Evolutionary conservation across 1,140 invertebrate species (phyloP), one percentile per base, ranked within the genome.

Genomic region (Harlomillsia oculata): DNA sequence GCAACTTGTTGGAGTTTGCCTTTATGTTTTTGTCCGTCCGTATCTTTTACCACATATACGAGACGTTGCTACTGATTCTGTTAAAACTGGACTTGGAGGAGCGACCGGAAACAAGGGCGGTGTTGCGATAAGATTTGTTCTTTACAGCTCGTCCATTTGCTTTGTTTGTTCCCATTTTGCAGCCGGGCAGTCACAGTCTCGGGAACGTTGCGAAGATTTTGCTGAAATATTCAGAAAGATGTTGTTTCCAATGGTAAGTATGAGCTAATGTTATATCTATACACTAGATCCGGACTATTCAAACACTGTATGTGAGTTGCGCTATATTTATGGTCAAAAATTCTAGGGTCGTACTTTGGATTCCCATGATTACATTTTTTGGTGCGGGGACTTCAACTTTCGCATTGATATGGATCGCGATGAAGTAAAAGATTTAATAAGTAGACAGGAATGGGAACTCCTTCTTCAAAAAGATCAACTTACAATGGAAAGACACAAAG

Each of bases 381-480:
- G 96, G 95, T 95, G 93, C 72, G 97, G 97, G 0, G 97, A 99
- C 76, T 99, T 99, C 72, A 99, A 99, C 72, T 99, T 99, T 70
- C 79, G 97, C 53, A 85, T 99, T 57, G 94, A 97, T 70, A 82
- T 98, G 78, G 83, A 88, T 50, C 93, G 92, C 69, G 93, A 97
- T 13, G 89, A 97, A 69, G 84, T 97, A 56, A 90, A 94, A 70
- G 82, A 88, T 53, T 74, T 87, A 56, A 80, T 97, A 2, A 79
- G 79, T 44, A 78, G 81, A 54, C 81, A 86, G 56, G 86, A 96
- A 69, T 81, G 89, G 59, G 73, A 81, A 54, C 74, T 82, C 40
- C 79, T 99, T 40, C 72, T 95, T 18, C 80, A 86, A 62, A 76
- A 81, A 68, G 97, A 99, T 76, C 97, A 99, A 72, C 74, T 99